Evolutionary conservation across 2,888 invertebrate species (phyloP), one percentile per base, ranked within the genome.

Genomic region (Dorcus parallelipipedus): DNA sequence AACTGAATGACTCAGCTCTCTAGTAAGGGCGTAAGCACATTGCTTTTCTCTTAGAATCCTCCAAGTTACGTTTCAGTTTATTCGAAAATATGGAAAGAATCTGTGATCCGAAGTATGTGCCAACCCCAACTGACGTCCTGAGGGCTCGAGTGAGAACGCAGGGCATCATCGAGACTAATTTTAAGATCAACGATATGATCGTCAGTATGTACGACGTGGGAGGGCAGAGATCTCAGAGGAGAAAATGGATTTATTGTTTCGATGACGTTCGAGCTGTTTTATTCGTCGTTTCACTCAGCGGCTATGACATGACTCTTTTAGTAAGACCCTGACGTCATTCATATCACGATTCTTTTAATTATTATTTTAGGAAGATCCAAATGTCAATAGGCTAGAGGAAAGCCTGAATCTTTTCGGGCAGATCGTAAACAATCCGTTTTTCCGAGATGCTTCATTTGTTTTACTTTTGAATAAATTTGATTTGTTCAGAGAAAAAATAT

Each of bases 211-310:
- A 84, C 69, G 86, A 86, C 74, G 86, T 86, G 38, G 86, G 86
- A 23, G 86, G 86, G 53, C 86, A 86, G 70, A 76, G 86, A 69
- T 86, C 85, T 59, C 86, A 86, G 73, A 72, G 86, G 47, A 76
- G 84, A 54, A 86, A 86, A 71, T 86, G 86, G 86, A 86, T 86
- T 66, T 85, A 86, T 69, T 86, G 86, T 73, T 86, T 86, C 73
- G 86, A 86, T 71, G 85, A 86, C 72, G 86, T 86, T 2, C 78
- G 82, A 66, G 84, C 86, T 14, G 82, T 86, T 2, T 71, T 86
- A 45, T 86, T 85, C 76, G 86, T 86, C 14, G 84, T 84, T 10
- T 84, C 86, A 0, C 75, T 86, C 7, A 86, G 86, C 73, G 85
- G 85, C 45, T 86, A 86, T 68, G 86, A 86, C 69, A 86, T 86